phyloP scores from a whole-genome alignment of 2,888 invertebrate genomes.

The Diarsia mendica region DNA sequence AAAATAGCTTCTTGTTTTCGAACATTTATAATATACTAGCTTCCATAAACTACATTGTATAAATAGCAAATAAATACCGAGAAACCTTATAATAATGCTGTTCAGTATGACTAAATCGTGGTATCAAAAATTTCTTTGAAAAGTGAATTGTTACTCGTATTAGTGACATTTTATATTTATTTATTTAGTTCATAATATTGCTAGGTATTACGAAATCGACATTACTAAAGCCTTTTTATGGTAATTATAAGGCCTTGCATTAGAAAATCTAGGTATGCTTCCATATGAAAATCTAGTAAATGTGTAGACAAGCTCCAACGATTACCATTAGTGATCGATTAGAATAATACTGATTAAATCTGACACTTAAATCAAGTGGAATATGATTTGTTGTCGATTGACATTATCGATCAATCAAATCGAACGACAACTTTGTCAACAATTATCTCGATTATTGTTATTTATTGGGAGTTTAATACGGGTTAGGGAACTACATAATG shows the following conservation, averaged over 20 bases:
- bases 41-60: too few relatives aligned
- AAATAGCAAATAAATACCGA: too few relatives aligned
- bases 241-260: neutral
- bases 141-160: too few relatives aligned
- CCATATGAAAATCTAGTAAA: neutral
- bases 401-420: constrained; percentile 38
- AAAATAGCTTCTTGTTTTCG: too few relatives aligned
- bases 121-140: too few relatives aligned
- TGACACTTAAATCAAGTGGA: constrained; percentile 30
- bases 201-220: too few relatives aligned
- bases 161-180: too few relatives aligned
- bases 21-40: too few relatives aligned
- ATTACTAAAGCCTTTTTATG: too few relatives aligned
- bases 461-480: neutral
- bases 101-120: too few relatives aligned
- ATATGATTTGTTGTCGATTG: constrained; percentile 21
- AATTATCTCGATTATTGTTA: constrained; percentile 17
- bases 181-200: too few relatives aligned
- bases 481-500: neutral
- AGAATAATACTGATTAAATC: constrained; percentile 26
- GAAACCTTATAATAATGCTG: too few relatives aligned
- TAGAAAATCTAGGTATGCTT: neutral
- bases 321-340: constrained; percentile 34
- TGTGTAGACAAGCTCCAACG: constrained; percentile 5
- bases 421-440: neutral